Percentiles rank a stretch among this genome's conserved stretches.
phyloP scores from a whole-genome alignment of 2,888 invertebrate genomes.

The Rhimphoctona megacephalus region DNA sequence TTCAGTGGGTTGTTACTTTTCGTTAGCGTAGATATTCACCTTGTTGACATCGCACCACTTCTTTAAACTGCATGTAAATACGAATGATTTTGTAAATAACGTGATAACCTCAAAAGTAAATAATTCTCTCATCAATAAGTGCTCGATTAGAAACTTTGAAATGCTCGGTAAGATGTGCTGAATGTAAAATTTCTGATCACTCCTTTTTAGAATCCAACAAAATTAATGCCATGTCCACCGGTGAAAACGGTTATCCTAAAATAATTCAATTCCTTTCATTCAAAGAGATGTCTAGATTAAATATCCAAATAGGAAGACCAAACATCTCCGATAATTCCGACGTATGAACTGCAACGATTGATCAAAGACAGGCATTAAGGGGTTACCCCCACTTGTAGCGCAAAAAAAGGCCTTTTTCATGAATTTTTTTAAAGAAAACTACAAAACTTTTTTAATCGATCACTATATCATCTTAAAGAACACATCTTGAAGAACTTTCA shows the following conservation, averaged over 20 bases:
- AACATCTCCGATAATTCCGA: neutral
- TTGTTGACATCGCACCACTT: neutral
- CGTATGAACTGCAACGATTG: neutral
- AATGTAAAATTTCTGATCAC: neutral
- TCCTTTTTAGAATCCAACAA: neutral
- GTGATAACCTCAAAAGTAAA: too few relatives aligned
- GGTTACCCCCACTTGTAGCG: too few relatives aligned
- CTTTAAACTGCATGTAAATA: neutral
- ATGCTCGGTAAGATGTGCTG: too few relatives aligned
- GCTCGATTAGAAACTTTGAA: too few relatives aligned
- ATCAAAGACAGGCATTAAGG: neutral
- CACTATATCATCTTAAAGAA: too few relatives aligned
- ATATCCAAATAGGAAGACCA: neutral
- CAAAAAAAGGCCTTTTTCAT: too few relatives aligned
- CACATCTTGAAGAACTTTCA: too few relatives aligned
- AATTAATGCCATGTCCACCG: neutral
- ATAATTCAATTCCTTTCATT: neutral
- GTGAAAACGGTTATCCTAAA: neutral
- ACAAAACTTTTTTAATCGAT: too few relatives aligned
- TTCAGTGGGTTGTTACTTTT: neutral
- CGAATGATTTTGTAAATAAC: too few relatives aligned
- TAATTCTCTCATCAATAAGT: neutral
- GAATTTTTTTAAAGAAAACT: too few relatives aligned
- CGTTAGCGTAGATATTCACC: neutral
- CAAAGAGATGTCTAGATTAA: neutral